These are phyloP conservation scores for Machimus atricapillus DNA, from an alignment of 2,888 invertebrate genomes.

Conservation along the genomic window DNA sequence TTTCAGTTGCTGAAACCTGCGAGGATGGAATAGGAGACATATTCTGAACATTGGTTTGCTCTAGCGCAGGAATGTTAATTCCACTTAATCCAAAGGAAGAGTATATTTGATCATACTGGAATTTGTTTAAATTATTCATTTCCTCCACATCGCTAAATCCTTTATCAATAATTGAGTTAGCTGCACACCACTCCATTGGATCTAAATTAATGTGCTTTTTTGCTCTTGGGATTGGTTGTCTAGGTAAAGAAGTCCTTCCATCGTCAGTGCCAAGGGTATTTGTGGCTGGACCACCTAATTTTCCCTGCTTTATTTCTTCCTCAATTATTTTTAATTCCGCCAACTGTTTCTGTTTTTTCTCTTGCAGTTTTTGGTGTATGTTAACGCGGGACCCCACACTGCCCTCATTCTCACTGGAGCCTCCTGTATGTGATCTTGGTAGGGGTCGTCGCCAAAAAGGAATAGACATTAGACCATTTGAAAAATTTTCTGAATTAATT, in stretches of 20 bases:
- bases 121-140: constrained; percentile 52
- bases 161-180: constrained; percentile 52
- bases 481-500: constrained; percentile 42
- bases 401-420: constrained; percentile 78
- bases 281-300: constrained; percentile 67
- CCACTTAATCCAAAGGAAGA: constrained; percentile 52
- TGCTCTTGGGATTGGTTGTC: constrained; percentile 74
- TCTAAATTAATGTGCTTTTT: constrained; percentile 70
- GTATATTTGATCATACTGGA: constrained; percentile 50
- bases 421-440: constrained; percentile 68
- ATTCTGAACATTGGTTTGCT: constrained; percentile 49
- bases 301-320: constrained; percentile 86
- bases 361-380: constrained; percentile 85
- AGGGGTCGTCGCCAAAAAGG: constrained; percentile 80
- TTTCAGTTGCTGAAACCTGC: constrained; percentile 53
- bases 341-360: constrained; percentile 86
- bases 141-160: constrained; percentile 61
- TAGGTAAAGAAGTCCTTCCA: constrained; percentile 57
- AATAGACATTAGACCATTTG: constrained; percentile 63
- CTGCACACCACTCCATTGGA: constrained; percentile 64
- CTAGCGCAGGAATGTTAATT: constrained; percentile 51
- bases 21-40: constrained; percentile 53
- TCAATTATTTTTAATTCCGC: constrained; percentile 83
- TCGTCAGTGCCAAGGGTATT: constrained; percentile 66
- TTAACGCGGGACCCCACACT: constrained; percentile 80